Conservation (phyloP, 2,113 vertebrate genomes). For the Oncorhynchus mykiss region DNA sequence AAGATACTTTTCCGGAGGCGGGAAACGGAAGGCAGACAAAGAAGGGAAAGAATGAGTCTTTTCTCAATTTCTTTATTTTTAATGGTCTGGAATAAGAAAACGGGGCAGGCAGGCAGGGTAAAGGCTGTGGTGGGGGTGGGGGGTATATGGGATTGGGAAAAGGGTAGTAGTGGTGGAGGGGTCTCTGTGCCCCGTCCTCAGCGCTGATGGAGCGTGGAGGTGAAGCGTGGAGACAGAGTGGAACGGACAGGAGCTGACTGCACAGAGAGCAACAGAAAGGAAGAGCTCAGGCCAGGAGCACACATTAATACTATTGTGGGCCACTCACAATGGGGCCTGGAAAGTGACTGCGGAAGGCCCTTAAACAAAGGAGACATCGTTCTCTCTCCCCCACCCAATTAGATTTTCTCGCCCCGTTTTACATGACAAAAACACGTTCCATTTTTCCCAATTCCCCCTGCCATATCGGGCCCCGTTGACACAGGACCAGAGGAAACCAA, state of each 20-base stretch:
- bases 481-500: slow-evolving; percentile 63
- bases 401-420: slow-evolving; percentile 74
- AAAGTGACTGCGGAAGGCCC: slow-evolving; percentile 80
- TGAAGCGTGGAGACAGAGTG: slow-evolving; percentile 78
- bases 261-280: slow-evolving; percentile 71
- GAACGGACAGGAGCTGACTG: slow-evolving; percentile 83
- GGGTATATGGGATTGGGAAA: slow-evolving; percentile 34
- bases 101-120: slow-evolving; percentile 5
- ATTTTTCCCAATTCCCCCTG: slow-evolving; percentile 66
- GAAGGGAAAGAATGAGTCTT: slow-evolving; percentile 41
- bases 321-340: slow-evolving; percentile 78
- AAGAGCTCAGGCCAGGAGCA: slow-evolving; percentile 68
- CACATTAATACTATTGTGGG: slow-evolving; percentile 84
- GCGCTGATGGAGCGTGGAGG: slow-evolving; percentile 68
- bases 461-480: slow-evolving; percentile 59
- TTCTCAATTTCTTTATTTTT: slow-evolving; percentile 45
- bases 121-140: slow-evolving; percentile 34
- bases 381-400: slow-evolving; percentile 72
- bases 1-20: slow-evolving; percentile 33
- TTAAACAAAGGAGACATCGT: slow-evolving; percentile 77
- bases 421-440: slow-evolving; percentile 76
- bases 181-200: slow-evolving; percentile 43
- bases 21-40: slow-evolving; percentile 39
- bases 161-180: slow-evolving; percentile 54
- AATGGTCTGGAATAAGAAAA: slow-evolving; percentile 51